A percentile compares a stretch with the other conserved stretches of the same genome.
phyloP scores from a whole-genome alignment of 2,797 vertebrate genomes.

The Falco concolor region DNA sequence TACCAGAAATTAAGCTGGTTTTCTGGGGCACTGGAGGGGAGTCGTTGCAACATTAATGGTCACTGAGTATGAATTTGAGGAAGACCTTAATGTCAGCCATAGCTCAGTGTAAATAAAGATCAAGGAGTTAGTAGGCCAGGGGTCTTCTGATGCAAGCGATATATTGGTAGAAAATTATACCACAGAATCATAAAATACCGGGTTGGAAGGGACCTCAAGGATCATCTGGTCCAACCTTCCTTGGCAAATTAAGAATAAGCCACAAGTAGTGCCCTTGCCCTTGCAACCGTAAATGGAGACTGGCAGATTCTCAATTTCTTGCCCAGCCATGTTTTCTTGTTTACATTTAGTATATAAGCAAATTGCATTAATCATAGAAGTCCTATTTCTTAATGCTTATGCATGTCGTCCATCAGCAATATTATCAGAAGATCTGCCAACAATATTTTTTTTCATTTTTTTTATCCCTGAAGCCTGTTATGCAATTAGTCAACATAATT shows the following conservation, averaged over 20 bases:
- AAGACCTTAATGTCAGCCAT: neutral
- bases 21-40: neutral
- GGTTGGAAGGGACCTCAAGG: neutral
- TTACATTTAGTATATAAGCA: neutral
- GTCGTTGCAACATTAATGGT: neutral
- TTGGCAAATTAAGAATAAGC: neutral
- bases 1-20: neutral
- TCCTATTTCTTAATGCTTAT: neutral
- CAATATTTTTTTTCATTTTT: neutral
- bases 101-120: neutral
- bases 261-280: neutral
- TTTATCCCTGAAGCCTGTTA: neutral
- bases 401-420: neutral
- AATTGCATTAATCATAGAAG: neutral
- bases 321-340: neutral
- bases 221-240: neutral
- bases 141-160: neutral
- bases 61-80: neutral
- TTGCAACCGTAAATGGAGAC: neutral
- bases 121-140: neutral
- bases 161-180: neutral
- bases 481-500: neutral
- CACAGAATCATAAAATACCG: neutral
- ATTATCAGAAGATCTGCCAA: neutral
- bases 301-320: neutral